These are phyloP conservation scores for Gallinago solitaria DNA, from an alignment of 2,797 vertebrate genomes.

Conservation along the genomic window DNA sequence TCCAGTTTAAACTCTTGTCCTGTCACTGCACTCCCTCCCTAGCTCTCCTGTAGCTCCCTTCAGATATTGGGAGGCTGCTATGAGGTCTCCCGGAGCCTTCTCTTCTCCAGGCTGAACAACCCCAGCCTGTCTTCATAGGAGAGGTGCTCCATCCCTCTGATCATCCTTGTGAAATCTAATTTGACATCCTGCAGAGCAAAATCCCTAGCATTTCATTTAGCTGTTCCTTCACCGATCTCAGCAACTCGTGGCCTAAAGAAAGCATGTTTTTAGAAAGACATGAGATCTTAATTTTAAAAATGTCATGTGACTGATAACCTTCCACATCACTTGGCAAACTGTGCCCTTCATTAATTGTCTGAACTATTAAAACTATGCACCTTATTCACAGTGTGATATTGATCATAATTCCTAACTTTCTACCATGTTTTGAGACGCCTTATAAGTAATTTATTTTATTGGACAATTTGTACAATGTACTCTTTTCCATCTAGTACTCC, in stretches of 20 bases:
- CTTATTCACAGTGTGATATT: not conserved
- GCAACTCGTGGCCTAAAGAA: not conserved
- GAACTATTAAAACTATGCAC: not conserved
- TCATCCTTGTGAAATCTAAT: constrained; percentile 11
- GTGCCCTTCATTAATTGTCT: not conserved
- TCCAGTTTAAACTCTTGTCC: too few relatives aligned
- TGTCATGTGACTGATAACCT: not conserved
- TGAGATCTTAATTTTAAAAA: constrained; percentile 5
- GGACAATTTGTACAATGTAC: not conserved
- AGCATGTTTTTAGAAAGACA: not conserved
- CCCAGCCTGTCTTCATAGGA: too few relatives aligned
- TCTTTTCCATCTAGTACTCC: not conserved
- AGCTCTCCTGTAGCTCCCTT: too few relatives aligned
- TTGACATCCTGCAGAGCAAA: constrained; percentile 53
- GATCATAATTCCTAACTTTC: not conserved
- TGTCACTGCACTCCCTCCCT: too few relatives aligned
- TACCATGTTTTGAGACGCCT: not conserved
- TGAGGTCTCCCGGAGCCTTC: too few relatives aligned
- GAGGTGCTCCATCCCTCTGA: too few relatives aligned
- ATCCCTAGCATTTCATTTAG: constrained; percentile 47
- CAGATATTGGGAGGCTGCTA: too few relatives aligned
- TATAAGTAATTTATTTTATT: constrained; percentile 2
- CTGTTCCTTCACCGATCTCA: not conserved
- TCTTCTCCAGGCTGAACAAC: too few relatives aligned
- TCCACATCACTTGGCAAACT: not conserved